These are phyloP conservation scores for Bombus ignitus DNA, from an alignment of 1,140 invertebrate species.

Conservation along the genomic window DNA sequence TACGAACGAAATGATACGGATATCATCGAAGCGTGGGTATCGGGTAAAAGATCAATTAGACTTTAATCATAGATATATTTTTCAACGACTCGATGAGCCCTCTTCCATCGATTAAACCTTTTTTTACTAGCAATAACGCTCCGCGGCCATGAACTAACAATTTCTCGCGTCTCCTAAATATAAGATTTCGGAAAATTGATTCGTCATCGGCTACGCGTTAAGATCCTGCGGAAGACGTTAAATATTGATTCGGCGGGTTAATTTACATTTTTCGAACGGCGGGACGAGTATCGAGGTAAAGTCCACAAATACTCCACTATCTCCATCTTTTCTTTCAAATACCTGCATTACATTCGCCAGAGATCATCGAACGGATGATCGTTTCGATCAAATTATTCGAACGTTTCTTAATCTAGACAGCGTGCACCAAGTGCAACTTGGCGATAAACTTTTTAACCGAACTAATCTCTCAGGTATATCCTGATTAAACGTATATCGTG, in stretches of 20 bases:
- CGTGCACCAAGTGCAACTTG: too few relatives aligned
- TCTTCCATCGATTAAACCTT: not conserved
- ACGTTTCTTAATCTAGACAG: not conserved
- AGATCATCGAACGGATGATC: not conserved
- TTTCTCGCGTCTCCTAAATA: not conserved
- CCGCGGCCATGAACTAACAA: not conserved
- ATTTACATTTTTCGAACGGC: not conserved
- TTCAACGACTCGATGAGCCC: too few relatives aligned
- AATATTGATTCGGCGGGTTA: not conserved
- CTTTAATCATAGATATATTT: too few relatives aligned
- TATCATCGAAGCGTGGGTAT: too few relatives aligned
- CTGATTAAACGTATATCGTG: not conserved
- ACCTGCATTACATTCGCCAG: too few relatives aligned
- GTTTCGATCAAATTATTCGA: not conserved
- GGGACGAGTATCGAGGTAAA: not conserved
- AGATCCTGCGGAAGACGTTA: not conserved
- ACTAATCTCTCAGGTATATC: not conserved
- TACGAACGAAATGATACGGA: not conserved
- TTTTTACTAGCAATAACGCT: not conserved
- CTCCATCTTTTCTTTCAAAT: not conserved
- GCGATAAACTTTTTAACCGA: not conserved
- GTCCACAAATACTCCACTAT: too few relatives aligned
- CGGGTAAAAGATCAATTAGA: too few relatives aligned
- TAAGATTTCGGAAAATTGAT: constrained; percentile 1
- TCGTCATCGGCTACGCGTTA: not conserved